These are phyloP conservation scores for Sceloporus tristichus DNA, from an alignment of 2,113 vertebrate genomes.

Conservation along the genomic window DNA sequence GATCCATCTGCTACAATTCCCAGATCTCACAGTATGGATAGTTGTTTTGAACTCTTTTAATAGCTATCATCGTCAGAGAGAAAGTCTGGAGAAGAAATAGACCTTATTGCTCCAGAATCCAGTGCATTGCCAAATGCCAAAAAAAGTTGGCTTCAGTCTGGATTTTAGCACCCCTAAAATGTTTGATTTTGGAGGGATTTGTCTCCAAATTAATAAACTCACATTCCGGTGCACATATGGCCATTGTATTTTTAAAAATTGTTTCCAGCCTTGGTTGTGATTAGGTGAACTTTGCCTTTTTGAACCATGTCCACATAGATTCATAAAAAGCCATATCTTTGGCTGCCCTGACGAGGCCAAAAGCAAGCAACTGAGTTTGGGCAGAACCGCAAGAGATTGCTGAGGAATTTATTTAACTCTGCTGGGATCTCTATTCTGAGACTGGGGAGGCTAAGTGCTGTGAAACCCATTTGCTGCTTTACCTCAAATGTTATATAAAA, in stretches of 20 bases:
- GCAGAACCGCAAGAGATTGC: slow-evolving; percentile 57
- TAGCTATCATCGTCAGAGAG: neutral
- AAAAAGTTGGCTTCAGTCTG: neutral
- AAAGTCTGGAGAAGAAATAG: neutral
- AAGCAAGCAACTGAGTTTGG: slow-evolving; percentile 52
- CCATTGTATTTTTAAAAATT: slow-evolving; percentile 19
- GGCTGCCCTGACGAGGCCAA: slow-evolving; percentile 54
- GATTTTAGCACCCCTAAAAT: slow-evolving; percentile 13
- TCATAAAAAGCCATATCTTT: slow-evolving; percentile 57
- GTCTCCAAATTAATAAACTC: slow-evolving; percentile 36
- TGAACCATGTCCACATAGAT: slow-evolving; percentile 47
- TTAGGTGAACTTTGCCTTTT: slow-evolving; percentile 47
- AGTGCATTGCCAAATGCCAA: neutral
- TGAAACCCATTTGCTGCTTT: slow-evolving; percentile 58
- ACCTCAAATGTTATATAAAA: neutral
- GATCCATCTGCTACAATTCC: neutral
- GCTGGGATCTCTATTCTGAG: slow-evolving; percentile 66
- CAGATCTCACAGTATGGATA: neutral
- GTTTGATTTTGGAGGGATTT: neutral
- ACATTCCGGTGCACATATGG: slow-evolving; percentile 14
- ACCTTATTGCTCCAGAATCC: slow-evolving; percentile 7
- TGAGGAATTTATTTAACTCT: slow-evolving; percentile 65
- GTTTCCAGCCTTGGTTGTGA: slow-evolving; percentile 32
- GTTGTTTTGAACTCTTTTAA: neutral
- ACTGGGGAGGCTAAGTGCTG: slow-evolving; percentile 49